phyloP scores from a whole-genome alignment of 2,888 invertebrate genomes.

The Vandiemenella viatica region DNA sequence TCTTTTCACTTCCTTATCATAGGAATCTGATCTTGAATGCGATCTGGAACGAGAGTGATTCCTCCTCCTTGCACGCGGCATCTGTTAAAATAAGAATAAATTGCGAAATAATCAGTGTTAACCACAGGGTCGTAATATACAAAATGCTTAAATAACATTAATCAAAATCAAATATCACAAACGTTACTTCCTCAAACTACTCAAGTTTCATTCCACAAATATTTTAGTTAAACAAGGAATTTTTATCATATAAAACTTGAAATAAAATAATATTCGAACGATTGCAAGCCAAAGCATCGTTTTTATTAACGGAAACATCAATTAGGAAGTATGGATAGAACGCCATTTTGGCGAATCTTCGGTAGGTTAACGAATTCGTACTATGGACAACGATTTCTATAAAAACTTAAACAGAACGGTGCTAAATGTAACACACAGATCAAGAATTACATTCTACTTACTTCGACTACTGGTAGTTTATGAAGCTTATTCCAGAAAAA shows the following conservation, averaged over 20 bases:
- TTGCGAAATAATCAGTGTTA: background rate
- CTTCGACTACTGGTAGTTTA: background rate
- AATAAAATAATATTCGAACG: background rate
- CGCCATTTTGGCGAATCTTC: background rate
- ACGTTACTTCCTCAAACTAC: too few species aligned
- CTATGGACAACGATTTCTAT: too few species aligned
- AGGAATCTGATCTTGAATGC: constrained; percentile 38
- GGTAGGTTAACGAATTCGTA: too few species aligned
- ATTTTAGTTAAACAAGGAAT: too few species aligned
- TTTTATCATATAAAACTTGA: background rate
- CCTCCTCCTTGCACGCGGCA: constrained; percentile 1
- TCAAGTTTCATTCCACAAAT: too few species aligned
- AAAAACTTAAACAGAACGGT: background rate
- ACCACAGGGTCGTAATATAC: background rate
- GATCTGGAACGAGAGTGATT: constrained; percentile 38
- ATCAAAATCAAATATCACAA: too few species aligned
- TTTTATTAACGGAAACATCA: background rate
- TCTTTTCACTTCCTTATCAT: constrained; percentile 42
- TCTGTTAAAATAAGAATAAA: background rate
- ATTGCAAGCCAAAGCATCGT: background rate
- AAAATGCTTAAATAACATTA: too few species aligned
- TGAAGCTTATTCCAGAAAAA: background rate
- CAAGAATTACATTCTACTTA: background rate
- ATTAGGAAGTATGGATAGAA: background rate
- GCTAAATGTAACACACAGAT: too few species aligned